Evolutionary conservation across 2,113 vertebrate genomes (phyloP), one percentile per base, ranked within the genome.

Genomic region (Chaetodon trifascialis): DNA sequence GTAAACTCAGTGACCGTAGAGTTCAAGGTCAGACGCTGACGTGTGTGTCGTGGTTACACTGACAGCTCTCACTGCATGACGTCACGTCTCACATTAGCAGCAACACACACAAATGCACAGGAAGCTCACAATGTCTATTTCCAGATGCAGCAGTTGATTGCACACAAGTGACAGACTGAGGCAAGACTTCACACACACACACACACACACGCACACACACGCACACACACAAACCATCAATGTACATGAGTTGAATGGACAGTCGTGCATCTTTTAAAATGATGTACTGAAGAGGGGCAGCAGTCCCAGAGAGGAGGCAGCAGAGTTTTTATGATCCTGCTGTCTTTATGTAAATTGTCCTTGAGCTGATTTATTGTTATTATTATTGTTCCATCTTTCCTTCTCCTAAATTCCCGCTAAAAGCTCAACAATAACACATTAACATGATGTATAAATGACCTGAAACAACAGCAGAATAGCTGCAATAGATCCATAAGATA

Each of bases 101-200:
- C 2, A 38, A 30, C 1, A 40, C 56, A 47, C 49, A 38, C 34
- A 52, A 15, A 42, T 0, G 25, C 60, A 19, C 19, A 72, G 76
- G 62, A 80, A 77, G 68, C 34, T 17, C 23, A 19, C 25, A 54
- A 5, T 64, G 62, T 49, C 30, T 44, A 40, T 60, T 83, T 79
- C 30, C 66, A 72, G 72, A 49, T 25, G n/a, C n/a, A 2, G 36
- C 15, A 11, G 4, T 16, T 10, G 60, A 49, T 70, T 82, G 34
- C 16, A 15, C 21, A 38, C 4, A 0, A 10, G 64, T 16, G 30
- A 62, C 30, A 40, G 5, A 38, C 17, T 52, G 46, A 76, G 42
- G 69, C 76, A 55, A 11, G 11, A 30, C 40, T 1, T 34, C 5
- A 21, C 10, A 7, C 2, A 5, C 7, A 25, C 44, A 63, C 72